Evolutionary conservation across 1,140 invertebrate species (phyloP), one percentile per base, ranked within the genome.

Genomic region (Maniola jurtina): DNA sequence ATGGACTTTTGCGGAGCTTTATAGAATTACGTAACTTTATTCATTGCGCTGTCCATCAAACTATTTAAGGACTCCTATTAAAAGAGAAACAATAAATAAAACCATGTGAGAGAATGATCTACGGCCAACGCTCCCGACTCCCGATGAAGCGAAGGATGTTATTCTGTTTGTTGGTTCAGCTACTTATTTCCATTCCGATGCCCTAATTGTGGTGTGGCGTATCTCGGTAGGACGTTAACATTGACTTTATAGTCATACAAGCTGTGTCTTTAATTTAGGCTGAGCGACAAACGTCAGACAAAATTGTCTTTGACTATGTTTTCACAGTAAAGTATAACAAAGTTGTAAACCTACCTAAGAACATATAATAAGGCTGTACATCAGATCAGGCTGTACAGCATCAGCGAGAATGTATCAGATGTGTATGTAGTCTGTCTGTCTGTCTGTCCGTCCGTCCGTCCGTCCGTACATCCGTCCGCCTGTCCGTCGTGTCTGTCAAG

Each of bases 151-250:
- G 64, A 79, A 80, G 82, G 77, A 81, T 78, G 77, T 68, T 76
- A 75, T 73, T 71, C 34, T 81, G 77, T 87, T 87, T 87, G 75
- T 86, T 84, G 76, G 73, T 66, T 75, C 70, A 75, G 72, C 76
- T 79, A 81, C 76, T 83, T 77, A 77, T 83, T 76, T 77, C 66
- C 67, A 77, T 75, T 79, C 70, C 61, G 69, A 75, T 81, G 77
- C 72, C 77, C 77, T 78, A 78, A 84, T 81, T 79, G 79, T 76
- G 66, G 72, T 67, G 56, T 35, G 38, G 71, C 76, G 79, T 80
- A 82, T 74, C 72, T 72, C 67, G 70, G 81, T 83, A 72, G 74
- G 75, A 66, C 76, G 59, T 77, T 80, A 72, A 84, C 75, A 77
- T 59, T 72, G 64, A 75, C 61, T 78, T 84, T 80, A 86, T 73